Base-by-base conservation (phyloP, 2,797 vertebrate species). In the Tinamus major region DNA sequence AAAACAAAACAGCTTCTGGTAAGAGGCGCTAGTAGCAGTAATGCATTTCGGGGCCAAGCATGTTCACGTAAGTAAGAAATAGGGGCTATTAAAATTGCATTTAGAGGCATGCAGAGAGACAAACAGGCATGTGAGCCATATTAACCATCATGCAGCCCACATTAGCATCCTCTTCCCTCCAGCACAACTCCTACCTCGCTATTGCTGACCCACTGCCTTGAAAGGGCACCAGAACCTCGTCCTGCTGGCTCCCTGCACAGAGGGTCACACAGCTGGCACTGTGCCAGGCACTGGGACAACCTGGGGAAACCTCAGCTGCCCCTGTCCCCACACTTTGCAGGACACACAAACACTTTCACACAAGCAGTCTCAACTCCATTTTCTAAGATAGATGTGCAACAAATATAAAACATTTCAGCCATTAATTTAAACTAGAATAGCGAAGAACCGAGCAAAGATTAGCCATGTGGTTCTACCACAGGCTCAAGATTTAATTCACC, bases 81-180 rank as follows among this genome's bases (percentile, higher is more conserved):
- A 53, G 29, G 83, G 65, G 75, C 6, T 51, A 69, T 2, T 65
- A 59, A 85, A 74, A n/a, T 6, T 26, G 27, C 37, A 81, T 8
- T 44, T 24, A 39, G 10, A 78, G 42, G 7, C 39, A 46, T 67
- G 24, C 42, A 88, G 23, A 70, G 8, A 10, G 26, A 23, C 46
- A 61, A 24, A 62, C 7, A 78, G 42, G 29, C 56, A 46, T 2
- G 1, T 0, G 0, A 59, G 48, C 59, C 20, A 31, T 37, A 46
- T 1, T 5, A 85, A 71, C 14, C 42, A 51, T 9, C 0, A 0
- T 23, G 29, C 63, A 68, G 48, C 7, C 37, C 31, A 20, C 3
- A 9, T 15, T 37, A 42, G 8, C 15, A 65, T 77, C 29, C 48
- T 46, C 2, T 26, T 68, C 41, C n/a, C 70, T 82, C 48, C 75